A percentile compares a stretch with the other conserved stretches of the same genome.
phyloP scores from a whole-genome alignment of 2,797 vertebrate genomes.

The Sebastes miniatus region DNA sequence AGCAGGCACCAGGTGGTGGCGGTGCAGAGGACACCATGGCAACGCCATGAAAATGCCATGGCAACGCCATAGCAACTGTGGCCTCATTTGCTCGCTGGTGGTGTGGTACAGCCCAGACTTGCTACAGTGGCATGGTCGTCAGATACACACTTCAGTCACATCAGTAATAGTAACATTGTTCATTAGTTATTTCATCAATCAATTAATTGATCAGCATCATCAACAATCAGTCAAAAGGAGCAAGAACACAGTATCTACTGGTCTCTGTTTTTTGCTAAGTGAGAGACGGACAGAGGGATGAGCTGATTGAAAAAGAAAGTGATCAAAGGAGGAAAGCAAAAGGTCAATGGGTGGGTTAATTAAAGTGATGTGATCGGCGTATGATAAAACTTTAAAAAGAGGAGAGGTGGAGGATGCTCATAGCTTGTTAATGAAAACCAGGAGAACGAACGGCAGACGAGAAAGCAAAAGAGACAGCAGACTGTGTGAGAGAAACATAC shows the following conservation, averaged over 20 bases:
- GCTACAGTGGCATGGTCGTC: conserved; percentile 85
- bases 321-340: conserved; percentile 29
- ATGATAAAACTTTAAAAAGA: conserved; percentile 29
- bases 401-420: conserved; percentile 31
- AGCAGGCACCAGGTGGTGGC: conserved; percentile 80
- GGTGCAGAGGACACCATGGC: conserved; percentile 78
- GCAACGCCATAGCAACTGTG: conserved; percentile 80
- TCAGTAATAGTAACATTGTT: conserved; percentile 79
- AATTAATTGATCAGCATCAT: conserved; percentile 83
- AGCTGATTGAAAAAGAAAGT: conserved; percentile 58
- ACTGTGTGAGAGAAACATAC: conserved; percentile 44
- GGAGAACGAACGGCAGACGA: conserved; percentile 25
- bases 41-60: conserved; percentile 76
- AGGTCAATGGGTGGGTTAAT: conserved; percentile 51
- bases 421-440: conserved; percentile 40
- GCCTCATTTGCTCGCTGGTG: conserved; percentile 77
- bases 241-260: conserved; percentile 91
- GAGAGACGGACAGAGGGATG: conserved; percentile 79
- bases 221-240: conserved; percentile 87
- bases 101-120: conserved; percentile 84
- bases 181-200: conserved; percentile 78
- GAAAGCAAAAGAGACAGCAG: conserved; percentile 58
- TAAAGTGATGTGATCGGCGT: conserved; percentile 45
- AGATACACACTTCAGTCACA: conserved; percentile 84
- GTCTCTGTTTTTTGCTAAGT: conserved; percentile 91